Base-by-base conservation (phyloP, 1,140 invertebrate species). In the Stenopsyche tienmushanensis region DNA sequence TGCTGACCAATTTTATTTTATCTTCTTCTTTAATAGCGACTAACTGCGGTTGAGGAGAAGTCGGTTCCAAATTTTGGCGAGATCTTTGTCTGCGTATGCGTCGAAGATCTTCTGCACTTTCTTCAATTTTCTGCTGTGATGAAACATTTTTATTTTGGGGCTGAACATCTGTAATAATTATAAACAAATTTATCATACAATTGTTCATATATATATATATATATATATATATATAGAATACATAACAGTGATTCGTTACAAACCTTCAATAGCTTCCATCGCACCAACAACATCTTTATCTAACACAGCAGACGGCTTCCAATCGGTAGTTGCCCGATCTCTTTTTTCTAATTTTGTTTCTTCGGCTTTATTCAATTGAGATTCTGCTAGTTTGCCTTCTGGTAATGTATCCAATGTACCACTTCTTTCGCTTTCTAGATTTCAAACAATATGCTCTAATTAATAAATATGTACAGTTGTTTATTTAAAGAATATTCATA, bases 251-350 rank as follows among this genome's bases (percentile, higher is more conserved):
- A 44, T 15, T 9, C 5, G 44, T 10, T 9, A 49, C 47, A 63
- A 77, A 90, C 90, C 89, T 83, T 93, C 92, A 60, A 94, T 91
- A 25, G 90, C 87, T 80, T 94, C 91, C 82, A 94, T 89, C 21
- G 90, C 88, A 53, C 86, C 82, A 69, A 93, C 89, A 29, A 94
- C 88, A 77, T 93, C 92, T 18, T 88, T 91, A 66, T 93, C 90
- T 7, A 91, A 85, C 15, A 87, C 83, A 65, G 82, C 82, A 10
- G 87, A 88, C 15, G 90, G 90, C 70, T 87, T 88, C 90, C 92
- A 91, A 71, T 93, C 90, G 17, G 85, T 73, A 50, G 25, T 18
- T 26, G 21, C n/a, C 2, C 49, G 17, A 23, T 53, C 53, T 15
- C 50, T 29, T 45, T 18, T 21, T 1, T n/a, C 53, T 9, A 8